Evolutionary conservation across 1,140 invertebrate genomes (phyloP).

Genomic region (Panagrolaimus sp.): DNA sequence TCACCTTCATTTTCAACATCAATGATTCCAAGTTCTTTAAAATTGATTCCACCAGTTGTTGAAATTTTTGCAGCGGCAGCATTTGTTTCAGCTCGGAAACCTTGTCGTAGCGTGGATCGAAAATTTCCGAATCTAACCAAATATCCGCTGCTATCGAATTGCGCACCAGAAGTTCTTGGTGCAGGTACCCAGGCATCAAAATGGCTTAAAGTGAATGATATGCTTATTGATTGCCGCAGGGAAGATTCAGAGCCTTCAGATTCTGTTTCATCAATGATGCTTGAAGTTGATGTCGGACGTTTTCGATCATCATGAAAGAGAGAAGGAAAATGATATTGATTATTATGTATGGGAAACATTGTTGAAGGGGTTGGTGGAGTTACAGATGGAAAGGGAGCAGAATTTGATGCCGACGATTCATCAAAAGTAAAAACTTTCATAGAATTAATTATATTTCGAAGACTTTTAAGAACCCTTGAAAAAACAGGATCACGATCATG

Average conservation of each 20-base stretch:
- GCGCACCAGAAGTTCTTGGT: background rate
- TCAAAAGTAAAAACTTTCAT: background rate
- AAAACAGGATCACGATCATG: no score
- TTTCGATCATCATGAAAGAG: background rate
- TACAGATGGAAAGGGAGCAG: background rate
- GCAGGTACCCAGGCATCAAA: background rate
- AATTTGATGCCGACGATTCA: background rate
- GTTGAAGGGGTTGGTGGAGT: background rate
- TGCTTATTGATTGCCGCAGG: background rate
- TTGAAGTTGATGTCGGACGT: background rate
- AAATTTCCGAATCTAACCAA: constrained; percentile 3
- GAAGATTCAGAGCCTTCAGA: background rate
- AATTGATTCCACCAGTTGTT: background rate
- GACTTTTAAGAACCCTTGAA: no score
- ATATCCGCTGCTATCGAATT: background rate
- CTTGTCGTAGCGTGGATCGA: background rate
- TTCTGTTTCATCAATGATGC: background rate
- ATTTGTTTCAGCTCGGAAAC: background rate
- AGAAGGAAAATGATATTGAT: background rate
- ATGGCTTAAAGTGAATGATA: background rate
- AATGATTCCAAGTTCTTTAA: background rate
- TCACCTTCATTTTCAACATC: background rate
- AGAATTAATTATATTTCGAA: no score
- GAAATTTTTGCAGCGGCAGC: background rate
- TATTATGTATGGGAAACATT: background rate